A percentile compares a stretch with the other conserved stretches of the same genome.
These are phyloP conservation scores for Pterocles orientalis DNA, from an alignment of 2,113 vertebrate species.

Conservation along the genomic window DNA sequence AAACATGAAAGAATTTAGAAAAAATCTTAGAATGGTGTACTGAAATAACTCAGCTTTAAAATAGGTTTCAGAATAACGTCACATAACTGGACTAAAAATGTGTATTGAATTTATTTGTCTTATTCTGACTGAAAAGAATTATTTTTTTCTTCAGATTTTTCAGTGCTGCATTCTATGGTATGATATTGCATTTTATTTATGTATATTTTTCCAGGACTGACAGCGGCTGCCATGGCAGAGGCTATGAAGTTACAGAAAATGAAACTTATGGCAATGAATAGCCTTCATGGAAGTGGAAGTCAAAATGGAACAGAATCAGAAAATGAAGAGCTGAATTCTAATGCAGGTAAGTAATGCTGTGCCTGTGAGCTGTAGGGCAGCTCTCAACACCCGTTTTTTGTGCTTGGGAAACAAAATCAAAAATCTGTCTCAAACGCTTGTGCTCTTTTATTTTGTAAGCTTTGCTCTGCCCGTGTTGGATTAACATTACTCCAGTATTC, in stretches of 20 bases:
- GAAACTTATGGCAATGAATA: conserved; percentile 89
- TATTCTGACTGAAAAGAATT: not conserved
- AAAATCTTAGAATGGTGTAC: not conserved
- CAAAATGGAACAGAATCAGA: conserved; percentile 86
- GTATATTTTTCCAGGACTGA: conserved; percentile 80
- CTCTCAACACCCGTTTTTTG: not conserved
- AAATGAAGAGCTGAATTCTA: conserved; percentile 86
- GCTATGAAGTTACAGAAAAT: conserved; percentile 93
- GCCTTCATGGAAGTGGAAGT: conserved; percentile 83
- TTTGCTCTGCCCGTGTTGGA: not conserved
- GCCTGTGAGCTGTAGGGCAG: not conserved
- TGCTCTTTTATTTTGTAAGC: not conserved
- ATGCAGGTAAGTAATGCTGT: conserved; percentile 74
- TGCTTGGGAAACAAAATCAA: not conserved
- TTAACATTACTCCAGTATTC: not conserved
- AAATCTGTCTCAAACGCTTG: not conserved
- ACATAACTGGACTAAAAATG: not conserved
- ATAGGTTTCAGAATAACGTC: not conserved
- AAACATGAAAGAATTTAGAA: not conserved
- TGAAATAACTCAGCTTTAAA: not conserved
- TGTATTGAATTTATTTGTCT: not conserved
- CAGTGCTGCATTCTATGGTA: not conserved
- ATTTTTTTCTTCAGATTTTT: not conserved
- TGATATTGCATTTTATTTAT: not conserved
- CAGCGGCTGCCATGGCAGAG: conserved; percentile 89